Evolutionary conservation across 2,888 invertebrate genomes (phyloP).

Genomic region (Cephus pulcher): DNA sequence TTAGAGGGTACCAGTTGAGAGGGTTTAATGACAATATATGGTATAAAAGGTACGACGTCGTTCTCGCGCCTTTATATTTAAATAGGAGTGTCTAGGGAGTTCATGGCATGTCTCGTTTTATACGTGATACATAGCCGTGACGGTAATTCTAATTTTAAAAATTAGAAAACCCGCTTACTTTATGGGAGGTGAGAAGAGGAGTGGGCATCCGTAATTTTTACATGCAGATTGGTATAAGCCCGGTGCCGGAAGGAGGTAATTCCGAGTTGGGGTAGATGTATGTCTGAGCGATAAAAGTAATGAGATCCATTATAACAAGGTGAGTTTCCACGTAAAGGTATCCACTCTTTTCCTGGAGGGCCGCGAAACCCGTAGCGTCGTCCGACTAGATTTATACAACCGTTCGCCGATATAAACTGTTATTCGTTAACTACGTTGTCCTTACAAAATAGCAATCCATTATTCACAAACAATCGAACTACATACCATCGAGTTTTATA

Average conservation of each 20-base stretch:
- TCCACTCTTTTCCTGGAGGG: slow-evolving; percentile 6
- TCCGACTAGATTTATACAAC: background rate
- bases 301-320: slow-evolving; percentile 63
- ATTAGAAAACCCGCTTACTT: background rate
- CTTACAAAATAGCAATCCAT: background rate
- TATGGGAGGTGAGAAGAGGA: background rate
- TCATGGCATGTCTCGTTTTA: background rate
- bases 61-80: background rate
- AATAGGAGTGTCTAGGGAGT: background rate
- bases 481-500: background rate
- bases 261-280: slow-evolving; percentile 56
- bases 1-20: background rate
- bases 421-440: background rate
- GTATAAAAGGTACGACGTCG: background rate
- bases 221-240: slow-evolving; percentile 52
- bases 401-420: slow-evolving; percentile 1
- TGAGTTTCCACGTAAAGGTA: slow-evolving; percentile 45
- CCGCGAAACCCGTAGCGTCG: background rate
- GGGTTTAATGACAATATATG: background rate
- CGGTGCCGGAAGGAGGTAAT: slow-evolving; percentile 49
- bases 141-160: background rate
- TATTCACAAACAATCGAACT: background rate
- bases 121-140: background rate
- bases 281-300: slow-evolving; percentile 63
- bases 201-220: slow-evolving; percentile 43